Base-by-base conservation (phyloP, 2,888 invertebrate genomes). In the Xestia sexstrigata region DNA sequence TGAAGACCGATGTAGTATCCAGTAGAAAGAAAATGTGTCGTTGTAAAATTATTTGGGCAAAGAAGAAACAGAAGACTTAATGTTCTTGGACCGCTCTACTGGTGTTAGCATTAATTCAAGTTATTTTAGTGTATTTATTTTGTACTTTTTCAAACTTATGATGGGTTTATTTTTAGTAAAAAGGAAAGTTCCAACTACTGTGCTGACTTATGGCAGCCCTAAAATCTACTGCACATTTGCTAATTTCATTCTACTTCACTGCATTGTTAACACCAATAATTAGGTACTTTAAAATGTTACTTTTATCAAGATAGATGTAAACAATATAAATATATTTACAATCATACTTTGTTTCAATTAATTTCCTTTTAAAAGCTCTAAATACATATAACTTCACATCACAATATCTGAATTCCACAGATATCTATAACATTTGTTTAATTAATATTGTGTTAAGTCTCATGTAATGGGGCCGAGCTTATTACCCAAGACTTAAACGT, bases 1-100 rank as follows among this genome's bases (percentile, higher is more conserved):
- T 39, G 92, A 93, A 89, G 95, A 95, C 74, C 89, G 94, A 17
- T 95, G 95, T 89, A 81, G 55, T 9, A 93, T 95, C 55, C 94
- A 94, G 78, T 95, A 85, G 84, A 67, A 26, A 35, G n/a, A 63
- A 11, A 49, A 65, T 55, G 66, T 71, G 67, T 60, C 68, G 70
- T 74, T 60, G 42, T 11, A 78, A 66, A 86, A 76, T 65, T 9
- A 52, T 17, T 84, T 62, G 35, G 67, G 58, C 60, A 66, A 70
- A 7, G 65, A 85, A 63, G 55, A 45, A 76, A 65, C 35, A 23
- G 30, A 60, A 45, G 5, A 49, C 13, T 69, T 68, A 20, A 67
- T 39, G n/a, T 49, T 42, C 3, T 20, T 45, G 26, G 4, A 26
- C 30, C n/a, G 6, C 60, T 47, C 39, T n/a, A 35, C n/a, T 67